These are phyloP conservation scores for Hydrozoanthus gracilis DNA, from an alignment of 92 coral and sea anemone genomes.

Conservation along the genomic window DNA sequence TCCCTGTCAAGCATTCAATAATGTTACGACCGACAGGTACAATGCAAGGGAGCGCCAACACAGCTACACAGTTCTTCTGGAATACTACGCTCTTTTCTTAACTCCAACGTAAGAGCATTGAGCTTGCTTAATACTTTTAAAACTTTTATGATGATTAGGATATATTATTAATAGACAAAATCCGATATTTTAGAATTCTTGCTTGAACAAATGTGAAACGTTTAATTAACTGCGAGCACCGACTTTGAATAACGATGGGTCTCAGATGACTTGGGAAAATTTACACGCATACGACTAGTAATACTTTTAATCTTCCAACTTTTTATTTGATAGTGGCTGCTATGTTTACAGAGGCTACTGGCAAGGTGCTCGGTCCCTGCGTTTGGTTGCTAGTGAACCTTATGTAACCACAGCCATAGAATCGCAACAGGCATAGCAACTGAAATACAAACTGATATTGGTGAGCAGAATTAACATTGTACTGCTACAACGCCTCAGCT, in stretches of 20 bases:
- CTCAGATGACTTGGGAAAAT: conserved; percentile 27
- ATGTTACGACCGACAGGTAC: too few relatives aligned
- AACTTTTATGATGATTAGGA: too few relatives aligned
- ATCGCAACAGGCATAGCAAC: conserved; percentile 10
- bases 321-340: conserved; percentile 35
- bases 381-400: conserved; percentile 38
- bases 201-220: conserved; percentile 33
- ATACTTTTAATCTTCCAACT: conserved; percentile 29
- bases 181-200: too few relatives aligned
- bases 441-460: conserved; percentile 21
- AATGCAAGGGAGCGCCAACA: too few relatives aligned
- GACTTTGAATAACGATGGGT: conserved; percentile 20
- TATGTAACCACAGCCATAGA: not conserved
- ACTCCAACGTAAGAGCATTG: too few relatives aligned
- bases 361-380: conserved; percentile 16
- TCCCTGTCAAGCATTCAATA: too few relatives aligned
- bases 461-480: conserved; percentile 21
- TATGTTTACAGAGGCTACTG: conserved; percentile 31
- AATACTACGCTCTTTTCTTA: too few relatives aligned
- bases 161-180: too few relatives aligned
- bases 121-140: too few relatives aligned
- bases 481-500: conserved; percentile 27
- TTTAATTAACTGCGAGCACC: not conserved
- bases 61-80: too few relatives aligned
- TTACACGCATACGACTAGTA: conserved; percentile 31